Base-by-base conservation (phyloP, 2,888 invertebrate species). In the Drosophila demipolita region DNA sequence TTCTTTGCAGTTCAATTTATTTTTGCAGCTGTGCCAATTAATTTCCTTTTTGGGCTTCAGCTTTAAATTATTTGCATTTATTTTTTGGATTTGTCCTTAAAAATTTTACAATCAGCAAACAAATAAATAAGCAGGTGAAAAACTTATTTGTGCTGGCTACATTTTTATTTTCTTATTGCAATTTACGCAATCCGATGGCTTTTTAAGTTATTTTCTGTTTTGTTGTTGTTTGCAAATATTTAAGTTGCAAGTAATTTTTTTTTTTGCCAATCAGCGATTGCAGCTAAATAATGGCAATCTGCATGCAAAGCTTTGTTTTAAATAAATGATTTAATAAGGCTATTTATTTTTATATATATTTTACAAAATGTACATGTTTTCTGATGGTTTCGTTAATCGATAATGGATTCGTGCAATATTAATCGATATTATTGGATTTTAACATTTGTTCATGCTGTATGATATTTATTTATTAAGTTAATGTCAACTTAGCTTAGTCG, bases 41-140 rank as follows among this genome's bases (percentile, higher is more conserved):
- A 70, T 57, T 45, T 52, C 57, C 61, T 58, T 62, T 53, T 15
- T 23, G 12, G n/a, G 26, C 12, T 38, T 38, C 26, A 32, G 26
- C 62, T 64, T 49, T 7, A 40, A 75, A 73, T 70, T 62, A 38
- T 54, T 74, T 29, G 53, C 58, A 72, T 76, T 70, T 66, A 7
- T 45, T 20, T 11, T 12, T 20, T 7, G 20, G 8, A 9, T 4
- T 35, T 63, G 36, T 38, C 40, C 65, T 64, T 75, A 67, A 75
- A 69, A 75, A 73, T 87, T 70, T 29, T 69, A 73, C 68, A 80
- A 85, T 87, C 88, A 82, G 69, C 57, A 63, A 63, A 67, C 61
- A 87, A 78, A 82, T 73, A 76, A 83, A 80, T 67, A 69, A 83
- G 69, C 87, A 87, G 83, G 73, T 87, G 83, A 66, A 85, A 73